Evolutionary conservation across 2,797 vertebrate species (phyloP).

Genomic region (Spinus olivaceus): DNA sequence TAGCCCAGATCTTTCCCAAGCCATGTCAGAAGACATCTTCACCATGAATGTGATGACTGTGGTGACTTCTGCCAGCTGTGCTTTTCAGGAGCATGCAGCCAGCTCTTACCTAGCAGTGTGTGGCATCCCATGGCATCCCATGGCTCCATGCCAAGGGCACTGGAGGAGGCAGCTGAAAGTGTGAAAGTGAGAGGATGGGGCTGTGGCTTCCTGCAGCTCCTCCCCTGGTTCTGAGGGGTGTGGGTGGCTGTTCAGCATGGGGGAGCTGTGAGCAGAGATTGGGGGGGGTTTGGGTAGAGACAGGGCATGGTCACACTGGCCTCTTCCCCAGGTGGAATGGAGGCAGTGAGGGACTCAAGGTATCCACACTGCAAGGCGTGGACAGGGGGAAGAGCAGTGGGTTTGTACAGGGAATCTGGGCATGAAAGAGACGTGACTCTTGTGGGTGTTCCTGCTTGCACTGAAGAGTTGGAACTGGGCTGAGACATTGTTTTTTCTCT

Average conservation of each 20-base stretch:
- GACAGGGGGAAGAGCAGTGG: fast-evolving
- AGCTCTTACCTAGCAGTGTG: fast-evolving
- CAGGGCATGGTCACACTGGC: no score
- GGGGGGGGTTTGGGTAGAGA: neutral
- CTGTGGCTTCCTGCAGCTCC: neutral
- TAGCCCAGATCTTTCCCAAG: neutral
- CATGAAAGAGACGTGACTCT: neutral
- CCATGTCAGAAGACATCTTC: neutral
- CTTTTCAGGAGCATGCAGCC: fast-evolving
- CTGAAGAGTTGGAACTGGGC: neutral
- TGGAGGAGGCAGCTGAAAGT: neutral
- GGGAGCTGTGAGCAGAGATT: neutral
- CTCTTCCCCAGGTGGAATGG: neutral
- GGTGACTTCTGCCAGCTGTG: neutral
- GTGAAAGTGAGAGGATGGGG: fast-evolving
- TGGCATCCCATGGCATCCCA: neutral
- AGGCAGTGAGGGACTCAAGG: neutral
- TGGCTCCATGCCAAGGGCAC: no score
- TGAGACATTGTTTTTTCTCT: neutral
- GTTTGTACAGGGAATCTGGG: neutral
- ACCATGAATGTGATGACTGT: neutral
- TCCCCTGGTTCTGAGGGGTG: fast-evolving
- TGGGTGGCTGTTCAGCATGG: neutral
- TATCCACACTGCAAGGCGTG: fast-evolving
- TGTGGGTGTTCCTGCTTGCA: neutral